Evolutionary conservation across 2,797 vertebrate genomes (phyloP).

Genomic region (Danio tinwini): DNA sequence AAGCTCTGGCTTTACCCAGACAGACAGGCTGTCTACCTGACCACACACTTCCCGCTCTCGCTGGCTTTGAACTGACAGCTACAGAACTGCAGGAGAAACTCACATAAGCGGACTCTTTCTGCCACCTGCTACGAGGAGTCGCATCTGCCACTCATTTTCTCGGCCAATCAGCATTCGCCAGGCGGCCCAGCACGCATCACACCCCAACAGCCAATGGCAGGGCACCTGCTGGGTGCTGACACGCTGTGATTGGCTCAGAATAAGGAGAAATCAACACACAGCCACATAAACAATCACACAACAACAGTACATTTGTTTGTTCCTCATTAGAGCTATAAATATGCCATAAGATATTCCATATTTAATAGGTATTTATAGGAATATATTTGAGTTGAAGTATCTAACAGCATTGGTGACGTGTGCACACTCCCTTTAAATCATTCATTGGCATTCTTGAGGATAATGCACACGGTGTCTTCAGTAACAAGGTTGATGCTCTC

Average conservation of each 20-base stretch:
- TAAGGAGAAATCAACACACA: constrained; percentile 2
- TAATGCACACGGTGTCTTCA: constrained; percentile 6
- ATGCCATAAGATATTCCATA: constrained; percentile 6
- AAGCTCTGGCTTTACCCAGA: constrained; percentile 20
- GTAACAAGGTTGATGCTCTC: constrained; percentile 21
- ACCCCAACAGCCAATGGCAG: constrained; percentile 43
- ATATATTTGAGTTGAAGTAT: constrained; percentile 12
- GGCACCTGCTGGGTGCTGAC: constrained; percentile 12
- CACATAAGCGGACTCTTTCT: constrained; percentile 15
- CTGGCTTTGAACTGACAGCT: constrained; percentile 20
- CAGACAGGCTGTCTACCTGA: constrained; percentile 31
- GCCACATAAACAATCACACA: constrained; percentile 2
- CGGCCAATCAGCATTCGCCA: constrained; percentile 42
- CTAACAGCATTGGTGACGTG: background rate
- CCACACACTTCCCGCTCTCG: background rate
- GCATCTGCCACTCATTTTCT: constrained; percentile 33
- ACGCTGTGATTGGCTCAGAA: background rate
- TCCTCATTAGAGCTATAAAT: constrained; percentile 5
- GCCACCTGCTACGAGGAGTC: constrained; percentile 16
- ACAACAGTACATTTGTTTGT: constrained; percentile 5
- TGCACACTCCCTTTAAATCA: constrained; percentile 37
- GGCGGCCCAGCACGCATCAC: constrained; percentile 5
- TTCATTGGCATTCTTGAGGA: constrained; percentile 11
- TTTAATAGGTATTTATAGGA: constrained; percentile 16
- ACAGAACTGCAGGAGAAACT: constrained; percentile 1